A percentile compares a stretch with the other conserved stretches of the same genome.
These are phyloP conservation scores for Margaritifera margaritifera DNA, from an alignment of 2,888 invertebrate species.

Conservation along the genomic window DNA sequence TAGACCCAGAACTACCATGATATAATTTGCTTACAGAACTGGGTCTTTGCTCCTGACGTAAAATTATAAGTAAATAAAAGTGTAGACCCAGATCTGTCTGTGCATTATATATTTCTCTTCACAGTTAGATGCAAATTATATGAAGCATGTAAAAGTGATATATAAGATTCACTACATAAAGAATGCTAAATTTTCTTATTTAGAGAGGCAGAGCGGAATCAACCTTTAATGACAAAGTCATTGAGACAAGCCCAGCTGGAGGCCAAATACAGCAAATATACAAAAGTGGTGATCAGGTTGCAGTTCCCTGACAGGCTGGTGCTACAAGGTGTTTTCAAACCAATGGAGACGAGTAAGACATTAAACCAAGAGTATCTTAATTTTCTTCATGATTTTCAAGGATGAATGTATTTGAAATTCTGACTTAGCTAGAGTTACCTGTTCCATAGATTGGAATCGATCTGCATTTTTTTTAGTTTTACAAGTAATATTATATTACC, in stretches of 20 bases:
- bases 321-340: slow-evolving; percentile 88
- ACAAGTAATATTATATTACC: no score
- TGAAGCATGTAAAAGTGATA: no score
- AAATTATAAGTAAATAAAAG: no score
- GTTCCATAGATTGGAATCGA: no score
- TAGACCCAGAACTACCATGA: no score
- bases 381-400: background rate
- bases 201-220: slow-evolving; percentile 79
- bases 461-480: no score
- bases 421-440: background rate
- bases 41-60: no score
- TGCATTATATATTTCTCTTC: no score
- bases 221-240: slow-evolving; percentile 82
- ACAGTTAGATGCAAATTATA: no score
- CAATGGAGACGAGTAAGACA: slow-evolving; percentile 79
- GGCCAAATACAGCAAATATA: slow-evolving; percentile 80
- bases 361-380: background rate
- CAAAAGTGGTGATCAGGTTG: slow-evolving; percentile 85
- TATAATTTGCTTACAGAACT: no score
- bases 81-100: no score
- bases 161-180: no score
- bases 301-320: slow-evolving; percentile 90
- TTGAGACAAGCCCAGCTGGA: slow-evolving; percentile 79
- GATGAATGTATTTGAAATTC: background rate
- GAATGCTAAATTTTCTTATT: background rate